These are phyloP conservation scores for Timema cristinae DNA, from an alignment of 2,888 invertebrate species.

Conservation along the genomic window DNA sequence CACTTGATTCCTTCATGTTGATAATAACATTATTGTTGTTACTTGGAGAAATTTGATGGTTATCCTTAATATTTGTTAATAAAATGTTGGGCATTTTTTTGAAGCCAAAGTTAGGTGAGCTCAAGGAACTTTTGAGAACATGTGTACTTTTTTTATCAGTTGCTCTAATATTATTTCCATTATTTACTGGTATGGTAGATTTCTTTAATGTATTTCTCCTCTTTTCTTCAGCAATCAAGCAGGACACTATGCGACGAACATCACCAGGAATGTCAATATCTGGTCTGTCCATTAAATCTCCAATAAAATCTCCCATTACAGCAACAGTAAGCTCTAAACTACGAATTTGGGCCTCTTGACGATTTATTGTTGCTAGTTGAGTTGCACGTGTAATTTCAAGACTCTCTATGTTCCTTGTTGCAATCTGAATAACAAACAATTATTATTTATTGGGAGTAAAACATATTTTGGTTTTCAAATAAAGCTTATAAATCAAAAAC, in stretches of 20 bases:
- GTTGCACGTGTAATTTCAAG: slow-evolving; percentile 61
- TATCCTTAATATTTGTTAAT: too few relatives aligned
- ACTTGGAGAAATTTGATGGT: too few relatives aligned
- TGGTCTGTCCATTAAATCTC: slow-evolving; percentile 59
- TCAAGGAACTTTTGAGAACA: not conserved
- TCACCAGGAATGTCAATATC: slow-evolving; percentile 69
- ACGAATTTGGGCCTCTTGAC: slow-evolving; percentile 68
- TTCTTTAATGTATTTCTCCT: not conserved
- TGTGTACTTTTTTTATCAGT: too few relatives aligned
- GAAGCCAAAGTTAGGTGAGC: slow-evolving; percentile 39
- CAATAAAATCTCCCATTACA: slow-evolving; percentile 68
- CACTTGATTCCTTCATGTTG: too few relatives aligned
- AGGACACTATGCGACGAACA: slow-evolving; percentile 68
- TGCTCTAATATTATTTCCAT: too few relatives aligned
- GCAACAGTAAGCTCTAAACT: slow-evolving; percentile 69
- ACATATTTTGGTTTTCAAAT: too few relatives aligned
- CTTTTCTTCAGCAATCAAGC: slow-evolving; percentile 51
- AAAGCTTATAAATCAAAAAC: too few relatives aligned
- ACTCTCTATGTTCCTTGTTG: slow-evolving; percentile 53
- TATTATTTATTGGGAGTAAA: not conserved
- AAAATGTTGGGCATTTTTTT: too few relatives aligned
- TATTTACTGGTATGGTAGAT: too few relatives aligned
- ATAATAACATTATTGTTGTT: too few relatives aligned
- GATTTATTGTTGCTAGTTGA: slow-evolving; percentile 58
- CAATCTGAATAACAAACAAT: slow-evolving; percentile 41